Base-by-base conservation (phyloP, 2,113 vertebrate species). In the Centrocercus urophasianus region DNA sequence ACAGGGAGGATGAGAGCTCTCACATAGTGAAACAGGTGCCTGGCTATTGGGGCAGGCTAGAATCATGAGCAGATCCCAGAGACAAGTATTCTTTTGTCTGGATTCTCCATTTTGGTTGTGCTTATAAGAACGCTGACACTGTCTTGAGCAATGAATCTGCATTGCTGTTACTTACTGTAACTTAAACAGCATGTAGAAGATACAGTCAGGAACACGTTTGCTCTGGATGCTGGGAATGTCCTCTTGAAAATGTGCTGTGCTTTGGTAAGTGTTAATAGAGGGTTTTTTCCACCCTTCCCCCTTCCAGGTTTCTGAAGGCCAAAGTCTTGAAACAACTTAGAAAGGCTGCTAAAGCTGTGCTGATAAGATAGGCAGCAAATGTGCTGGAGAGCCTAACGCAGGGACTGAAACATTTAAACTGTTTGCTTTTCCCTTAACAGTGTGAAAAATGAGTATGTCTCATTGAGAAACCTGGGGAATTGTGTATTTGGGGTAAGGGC, bases 381-480 rank as follows among this genome's bases (percentile, higher is more conserved):
- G 89, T 74, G 73, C 87, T 93, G 6, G 85, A 90, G 84, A 75
- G 92, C 59, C 50, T 84, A 18, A 74, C 25, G 64, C 48, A 86
- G 87, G 90, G 90, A 79, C 86, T 82, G 84, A 94, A 94, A 96
- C 43, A 73, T 57, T 93, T 64, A 21, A 88, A 57, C 82, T 95
- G 93, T 95, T 97, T 96, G 91, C 90, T 92, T 89, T 86, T 17
- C 45, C 64, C 69, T 93, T 76, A 86, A 69, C 83, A 79, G 36
- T 10, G 93, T 89, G 94, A 96, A 88, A 95, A 95, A 95, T 93
- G 56, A 94, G 38, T 79, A 13, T 42, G 82, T 32, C 86, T 72
- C 45, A 43, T n/a, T 60, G 45, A 84, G 74, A 85, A 94, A 60
- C 83, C 59, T 10, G 13, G 93, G 79, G 79, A 88, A 18, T 11